These are phyloP conservation scores for Diarsia rubi DNA, from an alignment of 2,888 invertebrate genomes.

Conservation along the genomic window DNA sequence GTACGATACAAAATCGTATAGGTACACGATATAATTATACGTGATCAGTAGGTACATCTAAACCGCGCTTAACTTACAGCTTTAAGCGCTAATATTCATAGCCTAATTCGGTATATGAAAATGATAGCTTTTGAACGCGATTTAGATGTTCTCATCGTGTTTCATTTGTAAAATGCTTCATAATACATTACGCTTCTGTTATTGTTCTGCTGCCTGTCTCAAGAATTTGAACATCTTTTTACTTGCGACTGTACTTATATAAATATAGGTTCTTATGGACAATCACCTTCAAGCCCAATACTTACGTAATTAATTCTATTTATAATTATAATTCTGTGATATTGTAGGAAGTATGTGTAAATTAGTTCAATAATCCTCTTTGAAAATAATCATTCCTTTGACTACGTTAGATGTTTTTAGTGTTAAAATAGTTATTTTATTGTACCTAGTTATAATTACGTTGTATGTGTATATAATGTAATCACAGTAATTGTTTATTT, in stretches of 20 bases:
- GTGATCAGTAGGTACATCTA: not conserved
- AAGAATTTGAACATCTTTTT: not conserved
- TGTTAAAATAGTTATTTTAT: conserved; percentile 51
- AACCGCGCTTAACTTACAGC: not conserved
- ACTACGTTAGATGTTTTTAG: conserved; percentile 33
- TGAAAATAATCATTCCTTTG: conserved; percentile 60
- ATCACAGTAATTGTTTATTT: conserved; percentile 78
- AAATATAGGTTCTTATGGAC: not conserved
- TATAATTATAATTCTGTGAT: conserved; percentile 80
- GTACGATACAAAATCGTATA: too few relatives aligned
- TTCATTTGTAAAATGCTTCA: not conserved
- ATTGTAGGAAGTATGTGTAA: conserved; percentile 76
- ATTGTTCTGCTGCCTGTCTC: not conserved
- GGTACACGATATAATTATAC: too few relatives aligned
- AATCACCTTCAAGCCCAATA: conserved; percentile 43
- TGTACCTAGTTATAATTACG: conserved; percentile 39
- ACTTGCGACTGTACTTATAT: not conserved
- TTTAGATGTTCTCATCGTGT: not conserved
- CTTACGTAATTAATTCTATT: conserved; percentile 64
- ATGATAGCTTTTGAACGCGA: not conserved
- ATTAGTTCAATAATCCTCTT: conserved; percentile 36
- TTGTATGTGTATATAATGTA: conserved; percentile 65
- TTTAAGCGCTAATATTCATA: not conserved
- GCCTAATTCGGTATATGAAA: not conserved
- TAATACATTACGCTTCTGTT: not conserved